These are phyloP conservation scores for Elgaria multicarinata DNA, from an alignment of 2,113 vertebrate genomes.

Conservation along the genomic window DNA sequence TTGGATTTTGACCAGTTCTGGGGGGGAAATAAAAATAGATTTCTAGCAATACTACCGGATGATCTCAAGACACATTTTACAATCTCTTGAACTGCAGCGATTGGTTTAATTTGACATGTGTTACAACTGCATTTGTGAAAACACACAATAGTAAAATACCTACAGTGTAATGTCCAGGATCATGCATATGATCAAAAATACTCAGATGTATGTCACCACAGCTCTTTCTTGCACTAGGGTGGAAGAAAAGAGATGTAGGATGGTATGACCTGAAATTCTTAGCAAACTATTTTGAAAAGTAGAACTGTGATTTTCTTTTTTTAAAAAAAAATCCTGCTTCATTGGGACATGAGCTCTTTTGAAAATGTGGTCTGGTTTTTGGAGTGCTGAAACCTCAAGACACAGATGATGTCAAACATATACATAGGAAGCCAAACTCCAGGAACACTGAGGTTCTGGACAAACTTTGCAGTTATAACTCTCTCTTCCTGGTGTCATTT, in stretches of 20 bases:
- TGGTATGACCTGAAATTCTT: background rate
- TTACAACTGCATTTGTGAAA: background rate
- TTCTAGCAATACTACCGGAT: background rate
- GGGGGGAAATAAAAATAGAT: background rate
- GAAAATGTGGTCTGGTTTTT: background rate
- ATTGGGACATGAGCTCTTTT: background rate
- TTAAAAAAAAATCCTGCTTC: background rate
- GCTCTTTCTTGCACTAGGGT: too few relatives aligned
- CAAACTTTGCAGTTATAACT: slow-evolving; percentile 10
- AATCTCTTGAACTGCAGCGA: background rate
- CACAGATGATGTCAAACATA: accelerated
- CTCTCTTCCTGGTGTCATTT: slow-evolving; percentile 1
- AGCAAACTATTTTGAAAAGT: background rate
- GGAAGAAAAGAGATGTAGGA: background rate
- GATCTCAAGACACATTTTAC: background rate
- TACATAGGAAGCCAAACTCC: background rate
- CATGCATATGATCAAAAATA: background rate
- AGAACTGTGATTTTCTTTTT: background rate
- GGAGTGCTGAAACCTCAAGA: background rate
- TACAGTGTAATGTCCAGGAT: background rate
- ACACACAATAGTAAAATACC: background rate
- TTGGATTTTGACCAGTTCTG: background rate
- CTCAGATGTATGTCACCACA: background rate
- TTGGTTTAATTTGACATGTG: background rate
- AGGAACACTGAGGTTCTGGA: background rate